Base-by-base conservation (phyloP, 1,140 invertebrate species). In the Drosophila rhopaloa region DNA sequence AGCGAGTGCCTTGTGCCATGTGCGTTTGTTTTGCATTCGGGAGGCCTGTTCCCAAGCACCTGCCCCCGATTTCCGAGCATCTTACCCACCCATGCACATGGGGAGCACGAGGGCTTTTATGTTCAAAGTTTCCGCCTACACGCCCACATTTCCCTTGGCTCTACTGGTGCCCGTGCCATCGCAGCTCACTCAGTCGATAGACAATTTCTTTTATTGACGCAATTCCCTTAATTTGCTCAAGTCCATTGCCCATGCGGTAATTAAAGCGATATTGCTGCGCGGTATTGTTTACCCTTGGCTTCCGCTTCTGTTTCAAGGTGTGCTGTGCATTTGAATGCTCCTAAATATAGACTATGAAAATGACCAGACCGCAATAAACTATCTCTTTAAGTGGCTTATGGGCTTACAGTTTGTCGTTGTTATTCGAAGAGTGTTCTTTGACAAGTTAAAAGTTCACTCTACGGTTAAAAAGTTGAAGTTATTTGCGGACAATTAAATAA, bases 161-260 rank as follows among this genome's bases (percentile, higher is more conserved):
- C 46, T 76, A 44, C 56, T 53, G 27, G 14, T 41, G n/a, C 27
- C 62, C 24, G 38, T 41, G 60, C 47, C 40, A 51, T 56, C 48
- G 60, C 47, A 51, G 32, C 29, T 50, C 32, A 43, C 41, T 35
- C n/a, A 24, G 41, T 10, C 57, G 51, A 58, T 41, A 76, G 58
- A 66, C 56, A 55, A 59, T 76, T 27, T 76, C 73, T 76, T 76
- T 76, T 68, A 59, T 54, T 68, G 73, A 76, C 50, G 72, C 62
- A 48, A 60, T 77, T 57, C 62, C 24, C 56, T 68, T 77, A 76
- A 77, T 76, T 77, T 44, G 51, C 57, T 70, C 56, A 70, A 70
- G 65, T 57, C 63, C 73, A 46, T 70, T 77, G 75, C 40, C 46
- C 74, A 61, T 56, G 51, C 47, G 37, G 76, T 76, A 77, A 77